These are phyloP conservation scores for Zygothrica quintamaculata DNA, from an alignment of 2,888 invertebrate species.

Conservation along the genomic window DNA sequence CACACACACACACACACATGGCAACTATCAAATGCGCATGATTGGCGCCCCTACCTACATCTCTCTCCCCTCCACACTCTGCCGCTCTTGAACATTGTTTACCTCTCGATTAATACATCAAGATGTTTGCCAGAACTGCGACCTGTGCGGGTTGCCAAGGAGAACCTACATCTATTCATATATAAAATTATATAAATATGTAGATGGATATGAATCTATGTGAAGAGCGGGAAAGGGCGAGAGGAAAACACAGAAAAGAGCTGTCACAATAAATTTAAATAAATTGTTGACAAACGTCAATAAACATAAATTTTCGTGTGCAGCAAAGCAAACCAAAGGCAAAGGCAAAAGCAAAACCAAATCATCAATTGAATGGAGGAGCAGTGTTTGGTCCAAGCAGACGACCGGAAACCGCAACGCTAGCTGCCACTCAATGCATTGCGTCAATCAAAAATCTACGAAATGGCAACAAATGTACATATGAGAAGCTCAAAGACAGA, in stretches of 20 bases:
- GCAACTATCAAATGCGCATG: conserved; percentile 71
- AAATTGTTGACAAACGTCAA: conserved; percentile 81
- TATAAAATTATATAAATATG: conserved; percentile 18
- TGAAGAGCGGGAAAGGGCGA: conserved; percentile 8
- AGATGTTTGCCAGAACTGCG: conserved; percentile 37
- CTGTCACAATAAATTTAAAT: conserved; percentile 82
- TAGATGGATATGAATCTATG: conserved; percentile 6
- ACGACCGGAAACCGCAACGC: conserved; percentile 74
- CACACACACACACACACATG: conserved; percentile 28
- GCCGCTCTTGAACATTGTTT: too few relatives aligned
- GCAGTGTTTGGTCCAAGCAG: conserved; percentile 34
- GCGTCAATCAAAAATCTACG: conserved; percentile 74
- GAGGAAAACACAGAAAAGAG: too few relatives aligned
- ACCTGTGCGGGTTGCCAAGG: conserved; percentile 20
- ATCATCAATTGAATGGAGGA: conserved; percentile 3
- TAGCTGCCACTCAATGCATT: conserved; percentile 50
- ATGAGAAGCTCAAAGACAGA: too few relatives aligned
- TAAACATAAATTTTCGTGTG: conserved; percentile 79
- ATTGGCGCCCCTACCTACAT: conserved; percentile 60
- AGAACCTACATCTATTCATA: conserved; percentile 24
- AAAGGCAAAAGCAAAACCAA: conserved; percentile 1
- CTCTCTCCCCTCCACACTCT: too few relatives aligned
- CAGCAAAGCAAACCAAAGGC: conserved; percentile 66
- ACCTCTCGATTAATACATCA: conserved; percentile 67
- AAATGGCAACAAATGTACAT: conserved; percentile 41